Evolutionary conservation across 1,140 invertebrate genomes (phyloP), one percentile per base, ranked within the genome.

Genomic region (Procambarus virginalis): DNA sequence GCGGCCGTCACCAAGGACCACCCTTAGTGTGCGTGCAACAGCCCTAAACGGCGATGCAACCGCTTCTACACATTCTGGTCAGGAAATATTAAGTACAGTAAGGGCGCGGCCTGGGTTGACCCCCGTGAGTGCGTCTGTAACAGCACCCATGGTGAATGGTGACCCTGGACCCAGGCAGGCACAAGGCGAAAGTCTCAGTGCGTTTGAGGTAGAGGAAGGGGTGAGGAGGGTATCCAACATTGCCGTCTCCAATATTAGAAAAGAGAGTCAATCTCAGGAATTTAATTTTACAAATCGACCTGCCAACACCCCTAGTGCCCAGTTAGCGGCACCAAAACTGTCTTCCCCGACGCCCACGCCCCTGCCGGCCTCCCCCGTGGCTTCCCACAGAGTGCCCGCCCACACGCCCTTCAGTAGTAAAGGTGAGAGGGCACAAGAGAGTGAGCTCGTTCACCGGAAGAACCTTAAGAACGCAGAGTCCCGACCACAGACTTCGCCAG

Each of bases 181-280:
- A 76, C 70, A 48, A 46, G 83, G 76, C 64, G 89, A 86, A 85
- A 86, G 89, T 90, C 45, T 48, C 89, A 85, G 83, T 85, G 76
- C 64, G 68, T 45, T 48, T 10, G 78, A 82, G 46, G 87, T 87
- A 77, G 93, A 93, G 77, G 93, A 88, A 64, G 86, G 86, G 93
- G 76, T 93, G 3, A 95, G 94, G 92, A 94, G 93, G 73, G 95
- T 96, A 73, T 95, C 95, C 0, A 95, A 95, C 85, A 93, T 94
- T 2, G 96, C 96, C 1, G 92, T 96, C 75, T 96, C 96, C 70
- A 96, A 96, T 93, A 97, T 96, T 92, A 94, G 95, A 34, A 95
- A 95, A 93, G 96, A 96, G 45, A 95, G 96, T 45, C 95, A 94
- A 55, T 95, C 95, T 2, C 94, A 96, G 87, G 94, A 95, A 86